These are phyloP conservation scores for Hedychridium roseum DNA, from an alignment of 2,888 invertebrate species.

Conservation along the genomic window DNA sequence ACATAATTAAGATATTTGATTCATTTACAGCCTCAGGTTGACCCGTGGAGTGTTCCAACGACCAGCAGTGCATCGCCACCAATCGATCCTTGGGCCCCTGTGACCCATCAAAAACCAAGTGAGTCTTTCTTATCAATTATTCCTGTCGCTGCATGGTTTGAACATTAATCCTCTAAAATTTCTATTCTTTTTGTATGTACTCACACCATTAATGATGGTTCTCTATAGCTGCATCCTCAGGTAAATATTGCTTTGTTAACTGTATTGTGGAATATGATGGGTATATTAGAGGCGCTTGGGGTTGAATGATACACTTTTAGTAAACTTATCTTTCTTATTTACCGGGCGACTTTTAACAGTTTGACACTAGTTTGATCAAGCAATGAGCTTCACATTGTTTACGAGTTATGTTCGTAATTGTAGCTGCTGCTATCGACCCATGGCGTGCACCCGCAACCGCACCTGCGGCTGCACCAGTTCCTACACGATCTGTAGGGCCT, in stretches of 20 bases:
- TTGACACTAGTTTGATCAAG: too few species aligned
- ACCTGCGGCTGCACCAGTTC: slow-evolving; percentile 40
- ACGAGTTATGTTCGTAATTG: slow-evolving; percentile 22
- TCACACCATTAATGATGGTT: slow-evolving; percentile 26
- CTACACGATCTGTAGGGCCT: slow-evolving; percentile 41
- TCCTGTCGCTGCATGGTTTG: slow-evolving; percentile 5
- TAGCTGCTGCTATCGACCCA: slow-evolving; percentile 56
- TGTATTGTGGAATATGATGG: too few species aligned
- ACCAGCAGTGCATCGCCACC: slow-evolving; percentile 58
- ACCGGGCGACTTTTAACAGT: too few species aligned
- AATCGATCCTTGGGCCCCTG: slow-evolving; percentile 72
- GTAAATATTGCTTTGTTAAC: slow-evolving; percentile 32
- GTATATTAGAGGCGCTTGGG: too few species aligned
- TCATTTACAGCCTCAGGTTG: slow-evolving; percentile 64
- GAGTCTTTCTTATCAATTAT: slow-evolving; percentile 30
- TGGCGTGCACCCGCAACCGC: slow-evolving; percentile 48
- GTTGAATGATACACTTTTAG: too few species aligned
- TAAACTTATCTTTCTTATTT: too few species aligned
- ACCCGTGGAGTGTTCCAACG: slow-evolving; percentile 72
- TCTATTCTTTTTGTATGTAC: slow-evolving; percentile 34
- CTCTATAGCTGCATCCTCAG: slow-evolving; percentile 37
- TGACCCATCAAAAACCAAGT: slow-evolving; percentile 60
- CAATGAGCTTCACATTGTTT: too few species aligned
- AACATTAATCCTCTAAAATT: slow-evolving; percentile 14
- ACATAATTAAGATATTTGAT: neutral